A percentile compares a stretch with the other conserved stretches of the same genome.
Conservation (phyloP, 2,888 invertebrate genomes). For the Acronicta psi region DNA sequence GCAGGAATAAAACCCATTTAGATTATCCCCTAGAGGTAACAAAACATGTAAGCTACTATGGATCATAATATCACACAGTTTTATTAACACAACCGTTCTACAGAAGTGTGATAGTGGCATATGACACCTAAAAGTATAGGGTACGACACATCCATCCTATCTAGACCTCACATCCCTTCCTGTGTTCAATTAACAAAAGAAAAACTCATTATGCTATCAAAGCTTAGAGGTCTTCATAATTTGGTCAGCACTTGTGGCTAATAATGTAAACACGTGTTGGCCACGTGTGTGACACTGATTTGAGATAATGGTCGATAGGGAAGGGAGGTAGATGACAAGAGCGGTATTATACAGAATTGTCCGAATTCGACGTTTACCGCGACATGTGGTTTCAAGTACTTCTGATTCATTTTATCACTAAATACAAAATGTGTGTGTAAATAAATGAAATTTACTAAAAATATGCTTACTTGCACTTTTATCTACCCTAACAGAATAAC, state of each 20-base stretch:
- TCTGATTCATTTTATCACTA: constrained; percentile 2
- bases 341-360: constrained; percentile 31
- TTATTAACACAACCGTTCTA: constrained; percentile 38
- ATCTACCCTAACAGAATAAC: constrained; percentile 6
- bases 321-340: constrained; percentile 21
- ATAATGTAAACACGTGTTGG: constrained; percentile 60
- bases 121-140: constrained; percentile 46
- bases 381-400: constrained; percentile 33
- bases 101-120: constrained; percentile 42
- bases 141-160: constrained; percentile 35
- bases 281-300: constrained; percentile 61
- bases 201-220: constrained; percentile 42
- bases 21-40: constrained; percentile 5
- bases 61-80: constrained; percentile 37
- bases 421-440: neutral
- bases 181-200: constrained; percentile 37
- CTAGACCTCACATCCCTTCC: constrained; percentile 24
- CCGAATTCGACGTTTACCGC: constrained; percentile 28
- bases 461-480: neutral
- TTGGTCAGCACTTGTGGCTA: constrained; percentile 54
- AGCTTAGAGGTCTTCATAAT: constrained; percentile 43
- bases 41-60: constrained; percentile 7
- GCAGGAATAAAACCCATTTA: neutral
- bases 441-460: no score
- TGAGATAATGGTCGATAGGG: constrained; percentile 57